Conservation (phyloP, 2,888 invertebrate genomes). For the Adineta ricciae region DNA sequence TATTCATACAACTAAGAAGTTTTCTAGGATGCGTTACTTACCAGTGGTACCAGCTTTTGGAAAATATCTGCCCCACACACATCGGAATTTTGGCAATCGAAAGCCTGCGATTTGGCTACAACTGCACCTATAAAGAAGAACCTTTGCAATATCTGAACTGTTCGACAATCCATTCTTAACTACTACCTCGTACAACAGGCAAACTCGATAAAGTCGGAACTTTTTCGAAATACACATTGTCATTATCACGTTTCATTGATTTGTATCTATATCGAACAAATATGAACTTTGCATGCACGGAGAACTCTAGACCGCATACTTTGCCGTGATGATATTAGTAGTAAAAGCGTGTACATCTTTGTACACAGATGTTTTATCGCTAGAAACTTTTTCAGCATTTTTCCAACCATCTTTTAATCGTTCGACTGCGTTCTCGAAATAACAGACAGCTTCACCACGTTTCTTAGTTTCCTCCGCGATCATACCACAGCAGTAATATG, state of each 20-base stretch:
- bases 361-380: slow-evolving; percentile 25
- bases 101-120: slow-evolving; percentile 78
- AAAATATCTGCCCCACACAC: slow-evolving; percentile 73
- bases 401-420: slow-evolving; percentile 46
- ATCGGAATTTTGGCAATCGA: slow-evolving; percentile 74
- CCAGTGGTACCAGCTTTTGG: slow-evolving; percentile 77
- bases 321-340: slow-evolving; percentile 67
- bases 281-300: not conserved
- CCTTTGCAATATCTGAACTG: not conserved
- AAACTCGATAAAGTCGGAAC: slow-evolving; percentile 72
- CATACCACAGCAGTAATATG: slow-evolving; percentile 68
- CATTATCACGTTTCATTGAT: slow-evolving; percentile 87
- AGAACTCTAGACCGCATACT: slow-evolving; percentile 36
- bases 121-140: slow-evolving; percentile 69
- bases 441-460: slow-evolving; percentile 84
- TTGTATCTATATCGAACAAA: slow-evolving; percentile 54
- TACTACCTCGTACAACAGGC: slow-evolving; percentile 49
- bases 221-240: slow-evolving; percentile 88
- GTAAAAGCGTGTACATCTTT: slow-evolving; percentile 59
- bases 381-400: slow-evolving; percentile 52
- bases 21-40: slow-evolving; percentile 55
- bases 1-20: not conserved
- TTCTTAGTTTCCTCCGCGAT: slow-evolving; percentile 84
- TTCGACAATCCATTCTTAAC: not conserved
- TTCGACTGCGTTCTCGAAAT: slow-evolving; percentile 67